Base-by-base conservation (phyloP, 1,140 invertebrate genomes). In the Acromyrmex echinatior region DNA sequence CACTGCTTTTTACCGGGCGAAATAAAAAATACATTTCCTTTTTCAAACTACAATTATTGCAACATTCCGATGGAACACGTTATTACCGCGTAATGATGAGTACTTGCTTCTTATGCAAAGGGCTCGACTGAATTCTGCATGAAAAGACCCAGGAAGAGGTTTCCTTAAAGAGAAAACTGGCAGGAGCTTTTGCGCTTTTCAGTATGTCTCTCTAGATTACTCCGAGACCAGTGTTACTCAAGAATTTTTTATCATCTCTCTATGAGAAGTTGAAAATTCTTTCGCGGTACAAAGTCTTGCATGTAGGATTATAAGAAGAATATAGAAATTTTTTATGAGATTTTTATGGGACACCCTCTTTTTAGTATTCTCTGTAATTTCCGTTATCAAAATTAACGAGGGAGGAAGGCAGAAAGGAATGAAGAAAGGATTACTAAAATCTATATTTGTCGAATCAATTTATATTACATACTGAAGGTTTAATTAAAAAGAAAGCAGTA, bases 1-100 rank as follows among this genome's bases (percentile, higher is more conserved):
- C 62, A 9, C n/a, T 28, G 21, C 16, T 31, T 85, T 86, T 77
- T 77, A 6, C 51, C 10, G 5, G 25, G 0, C n/a, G 53, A 80
- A 58, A 66, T 60, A 21, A 53, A 81, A 71, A 71, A 21, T n/a
- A 51, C 79, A 53, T 56, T 68, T 25, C 0, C 21, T 78, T 66
- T 28, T 16, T 0, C 9, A 6, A 49, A 70, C 7, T 51, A 39
- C 28, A 51, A 31, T 79, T 79, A 49, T 21, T 14, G 60, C 39
- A 49, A 78, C 35, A 9, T 25, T 28, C 28, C 51, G 60, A 45
- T 28, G 28, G 31, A 49, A 21, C 45, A 51, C 21, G 14, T 49
- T 21, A 39, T 51, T 51, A 35, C 21, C 7, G 35, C 28, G 35
- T 58, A 62, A 62, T 77, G 21, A 45, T 39, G 10, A 49, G 28